phyloP scores from a whole-genome alignment of 2,797 vertebrate genomes.

The Parambassis ranga region DNA sequence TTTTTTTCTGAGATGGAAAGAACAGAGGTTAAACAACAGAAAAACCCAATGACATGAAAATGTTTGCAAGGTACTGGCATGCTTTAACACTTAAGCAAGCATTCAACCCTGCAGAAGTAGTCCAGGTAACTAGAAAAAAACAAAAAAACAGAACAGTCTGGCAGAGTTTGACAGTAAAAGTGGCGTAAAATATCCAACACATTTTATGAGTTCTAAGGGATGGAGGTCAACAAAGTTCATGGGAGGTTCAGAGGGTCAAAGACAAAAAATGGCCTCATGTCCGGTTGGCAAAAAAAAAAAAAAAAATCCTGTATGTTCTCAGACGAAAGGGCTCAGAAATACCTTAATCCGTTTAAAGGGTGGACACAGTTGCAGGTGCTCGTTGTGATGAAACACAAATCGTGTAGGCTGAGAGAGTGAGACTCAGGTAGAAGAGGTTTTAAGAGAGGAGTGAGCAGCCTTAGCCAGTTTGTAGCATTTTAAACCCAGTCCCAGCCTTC shows the following conservation, averaged over 20 bases:
- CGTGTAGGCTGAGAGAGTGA: conserved; percentile 57
- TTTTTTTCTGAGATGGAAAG: conserved; percentile 73
- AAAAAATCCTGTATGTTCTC: conserved; percentile 67
- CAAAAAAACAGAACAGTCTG: conserved; percentile 65
- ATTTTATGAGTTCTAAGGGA: conserved; percentile 72
- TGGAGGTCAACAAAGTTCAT: conserved; percentile 75
- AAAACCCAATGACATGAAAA: conserved; percentile 57
- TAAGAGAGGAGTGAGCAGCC: conserved; percentile 64
- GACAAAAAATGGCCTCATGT: conserved; percentile 71
- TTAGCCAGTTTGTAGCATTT: conserved; percentile 55
- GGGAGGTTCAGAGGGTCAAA: conserved; percentile 77
- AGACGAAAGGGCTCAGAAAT: conserved; percentile 68
- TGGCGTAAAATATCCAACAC: conserved; percentile 68
- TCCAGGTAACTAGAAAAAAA: conserved; percentile 61
- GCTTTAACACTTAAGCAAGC: conserved; percentile 69
- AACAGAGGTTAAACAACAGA: conserved; percentile 59
- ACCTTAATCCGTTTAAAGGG: conserved; percentile 69
- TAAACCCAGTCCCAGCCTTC: conserved; percentile 65
- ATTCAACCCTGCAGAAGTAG: conserved; percentile 62
- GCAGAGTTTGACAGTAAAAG: conserved; percentile 60
- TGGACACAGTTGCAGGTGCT: conserved; percentile 66
- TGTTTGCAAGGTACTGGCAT: conserved; percentile 68
- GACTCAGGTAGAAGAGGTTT: conserved; percentile 68
- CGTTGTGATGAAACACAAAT: conserved; percentile 55
- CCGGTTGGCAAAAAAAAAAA: conserved; percentile 66